Evolutionary conservation across 2,888 invertebrate species (phyloP), one percentile per base, ranked within the genome.

Genomic region (Mesochorus sp.): DNA sequence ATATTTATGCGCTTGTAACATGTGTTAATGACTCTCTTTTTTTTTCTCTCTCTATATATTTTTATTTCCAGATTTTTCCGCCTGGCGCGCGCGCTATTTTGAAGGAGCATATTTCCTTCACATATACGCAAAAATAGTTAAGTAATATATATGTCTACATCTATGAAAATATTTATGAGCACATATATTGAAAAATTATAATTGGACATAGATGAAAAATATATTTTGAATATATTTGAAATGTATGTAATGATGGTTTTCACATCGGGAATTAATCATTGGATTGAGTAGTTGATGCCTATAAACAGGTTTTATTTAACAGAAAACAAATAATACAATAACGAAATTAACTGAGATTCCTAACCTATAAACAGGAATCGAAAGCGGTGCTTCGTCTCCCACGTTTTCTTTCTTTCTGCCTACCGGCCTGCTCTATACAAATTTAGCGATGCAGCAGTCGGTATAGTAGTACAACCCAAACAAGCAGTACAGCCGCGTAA

Each of bases 281-380:
- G 31, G 49, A 37, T 21, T 4, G 24, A 49, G 62, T 1, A 4
- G 31, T 24, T 64, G 64, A 64, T 64, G 64, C 64, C 64, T 64
- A 64, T 37, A 49, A 49, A 49, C 49, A 44, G 61, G 59, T 14
- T 61, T 61, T 44, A 44, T 14, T 61, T 59, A 47, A 5, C 10
- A 44, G 5, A 2, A 19, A 19, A 28, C 8, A 31, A 8, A 44
- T n/a, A n/a, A n/a, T n/a, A 14, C 14, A 53, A 12, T n/a, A 17
- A 2, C 8, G 12, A 5, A 24, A 28, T 12, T 6, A 5, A 12
- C 3, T 21, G 21, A 51, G 5, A 51, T 49, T 24, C 24, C 47
- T 49, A 49, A 53, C 39, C 42, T 59, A 59, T 42, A 59, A 59
- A 59, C 39, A 42, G 42, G 42, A 59, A 37, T 59, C 59, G 59